Evolutionary conservation across 2,113 vertebrate species (phyloP).

Genomic region (Seriola aureovittata): DNA sequence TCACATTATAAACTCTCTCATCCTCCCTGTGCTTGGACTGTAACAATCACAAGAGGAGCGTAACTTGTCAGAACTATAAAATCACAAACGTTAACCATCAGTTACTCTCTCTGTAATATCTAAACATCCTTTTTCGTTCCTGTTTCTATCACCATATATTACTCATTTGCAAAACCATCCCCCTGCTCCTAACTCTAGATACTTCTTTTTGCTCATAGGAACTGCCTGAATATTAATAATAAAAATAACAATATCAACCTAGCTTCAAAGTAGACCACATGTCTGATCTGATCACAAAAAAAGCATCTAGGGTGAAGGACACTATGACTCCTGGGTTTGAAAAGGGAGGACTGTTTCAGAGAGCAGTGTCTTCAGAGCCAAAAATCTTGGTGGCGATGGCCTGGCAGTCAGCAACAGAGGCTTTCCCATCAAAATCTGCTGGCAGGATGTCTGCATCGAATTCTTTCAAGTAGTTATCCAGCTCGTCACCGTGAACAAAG

Average conservation of each 20-base stretch:
- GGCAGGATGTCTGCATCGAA: constrained; percentile 91
- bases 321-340: constrained; percentile 24
- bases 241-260: constrained; percentile 10
- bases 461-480: constrained; percentile 91
- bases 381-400: constrained; percentile 89
- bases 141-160: constrained; percentile 14
- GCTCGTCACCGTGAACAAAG: constrained; percentile 93
- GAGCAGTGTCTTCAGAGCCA: constrained; percentile 92
- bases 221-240: constrained; percentile 29
- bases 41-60: background rate
- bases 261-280: constrained; percentile 38
- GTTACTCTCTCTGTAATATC: constrained; percentile 33
- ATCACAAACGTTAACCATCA: constrained; percentile 25
- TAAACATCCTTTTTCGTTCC: constrained; percentile 49
- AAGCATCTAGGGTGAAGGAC: constrained; percentile 38
- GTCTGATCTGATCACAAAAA: constrained; percentile 32
- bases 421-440: constrained; percentile 91
- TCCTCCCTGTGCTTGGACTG: background rate
- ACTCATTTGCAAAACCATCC: constrained; percentile 20
- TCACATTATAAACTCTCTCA: background rate
- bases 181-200: constrained; percentile 47
- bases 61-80: constrained; percentile 4
- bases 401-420: constrained; percentile 87
- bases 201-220: constrained; percentile 25
- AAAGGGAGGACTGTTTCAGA: constrained; percentile 78